Conservation (phyloP, 2,113 vertebrate genomes). For the Rhineura floridana region DNA sequence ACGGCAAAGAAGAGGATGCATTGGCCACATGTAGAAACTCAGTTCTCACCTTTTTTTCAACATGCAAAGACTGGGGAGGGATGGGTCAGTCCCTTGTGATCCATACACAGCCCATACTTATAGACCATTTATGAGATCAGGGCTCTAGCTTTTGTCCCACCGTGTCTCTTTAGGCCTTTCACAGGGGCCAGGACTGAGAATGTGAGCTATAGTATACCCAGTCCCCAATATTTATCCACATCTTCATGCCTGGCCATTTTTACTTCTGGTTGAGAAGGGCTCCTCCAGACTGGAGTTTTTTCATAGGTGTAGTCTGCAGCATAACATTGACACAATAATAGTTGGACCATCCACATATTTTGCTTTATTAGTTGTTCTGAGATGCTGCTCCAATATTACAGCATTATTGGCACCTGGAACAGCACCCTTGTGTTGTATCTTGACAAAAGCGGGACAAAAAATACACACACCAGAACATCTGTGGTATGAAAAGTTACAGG, state of each 20-base stretch:
- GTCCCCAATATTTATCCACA: not conserved
- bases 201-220: not conserved
- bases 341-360: too few species aligned
- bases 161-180: not conserved
- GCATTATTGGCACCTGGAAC: too few species aligned
- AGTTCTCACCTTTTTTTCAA: not conserved
- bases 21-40: not conserved
- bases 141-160: not conserved
- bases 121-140: not conserved
- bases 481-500: too few species aligned
- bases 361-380: too few species aligned
- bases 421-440: too few species aligned
- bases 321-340: too few species aligned
- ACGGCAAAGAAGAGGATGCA: not conserved
- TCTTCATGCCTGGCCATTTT: not conserved
- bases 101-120: not conserved
- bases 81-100: not conserved
- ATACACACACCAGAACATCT: too few species aligned
- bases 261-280: not conserved
- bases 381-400: too few species aligned
- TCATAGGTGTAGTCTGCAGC: too few species aligned
- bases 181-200: too few species aligned
- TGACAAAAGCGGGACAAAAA: too few species aligned
- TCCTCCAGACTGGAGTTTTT: too few species aligned
- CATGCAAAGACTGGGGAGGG: not conserved